Evolutionary conservation across 2,113 vertebrate species (phyloP).

Genomic region (Pyrgilauda ruficollis): DNA sequence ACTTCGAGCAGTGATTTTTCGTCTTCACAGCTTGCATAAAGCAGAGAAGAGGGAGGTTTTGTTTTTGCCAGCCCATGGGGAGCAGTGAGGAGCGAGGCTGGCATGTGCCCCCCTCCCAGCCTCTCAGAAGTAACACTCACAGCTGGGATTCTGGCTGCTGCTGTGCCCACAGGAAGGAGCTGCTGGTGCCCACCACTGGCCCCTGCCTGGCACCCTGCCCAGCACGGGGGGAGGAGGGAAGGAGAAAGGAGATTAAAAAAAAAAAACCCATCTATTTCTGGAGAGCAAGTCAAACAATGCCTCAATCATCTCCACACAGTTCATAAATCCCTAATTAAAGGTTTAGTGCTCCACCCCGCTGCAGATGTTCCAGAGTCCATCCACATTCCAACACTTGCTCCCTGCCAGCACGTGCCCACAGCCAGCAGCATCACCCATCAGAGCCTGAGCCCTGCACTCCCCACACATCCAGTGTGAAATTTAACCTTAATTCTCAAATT

Average conservation of each 20-base stretch:
- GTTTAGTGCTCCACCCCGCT: not conserved
- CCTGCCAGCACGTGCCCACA: not conserved
- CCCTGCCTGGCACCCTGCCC: not conserved
- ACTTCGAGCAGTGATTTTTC: not conserved
- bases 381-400: not conserved
- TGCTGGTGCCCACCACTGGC: not conserved
- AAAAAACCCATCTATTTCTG: not conserved
- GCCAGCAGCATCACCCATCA: not conserved
- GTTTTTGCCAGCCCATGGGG: not conserved
- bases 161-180: not conserved
- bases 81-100: not conserved
- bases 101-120: not conserved
- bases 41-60: not conserved
- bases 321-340: constrained; percentile 50
- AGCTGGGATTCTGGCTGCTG: not conserved
- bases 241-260: not conserved
- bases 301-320: constrained; percentile 20
- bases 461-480: not conserved
- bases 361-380: constrained; percentile 45
- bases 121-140: not conserved
- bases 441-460: not conserved
- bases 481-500: not conserved
- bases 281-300: constrained; percentile 50
- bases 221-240: not conserved
- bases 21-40: not conserved